Conservation (phyloP, 2,113 vertebrate species). For the Entelurus aequoreus region DNA sequence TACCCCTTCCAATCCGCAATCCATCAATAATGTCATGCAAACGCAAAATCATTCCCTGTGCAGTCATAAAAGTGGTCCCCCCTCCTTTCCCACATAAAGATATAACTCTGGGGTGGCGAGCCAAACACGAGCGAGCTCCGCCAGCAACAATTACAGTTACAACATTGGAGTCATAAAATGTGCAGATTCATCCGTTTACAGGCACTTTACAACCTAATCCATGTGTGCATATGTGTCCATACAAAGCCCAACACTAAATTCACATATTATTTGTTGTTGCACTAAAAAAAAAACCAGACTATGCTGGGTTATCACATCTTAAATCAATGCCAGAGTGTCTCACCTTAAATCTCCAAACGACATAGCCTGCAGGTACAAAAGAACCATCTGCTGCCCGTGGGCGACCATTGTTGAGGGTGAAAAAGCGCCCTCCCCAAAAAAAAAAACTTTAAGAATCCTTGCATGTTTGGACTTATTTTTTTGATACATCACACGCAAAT, state of each 20-base stretch:
- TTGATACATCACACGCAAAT: no score
- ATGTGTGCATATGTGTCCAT: constrained; percentile 18
- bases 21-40: neutral
- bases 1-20: neutral
- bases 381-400: constrained; percentile 51
- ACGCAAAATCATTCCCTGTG: neutral
- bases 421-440: neutral
- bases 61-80: neutral
- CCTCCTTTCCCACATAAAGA: neutral
- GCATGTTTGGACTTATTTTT: no score
- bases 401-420: constrained; percentile 22
- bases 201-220: constrained; percentile 21
- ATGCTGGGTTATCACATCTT: constrained; percentile 30
- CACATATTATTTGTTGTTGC: constrained; percentile 16
- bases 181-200: constrained; percentile 34
- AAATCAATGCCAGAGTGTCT: constrained; percentile 45
- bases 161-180: constrained; percentile 7
- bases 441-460: neutral
- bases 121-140: neutral
- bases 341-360: constrained; percentile 32
- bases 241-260: constrained; percentile 26
- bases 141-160: neutral
- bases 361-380: constrained; percentile 60
- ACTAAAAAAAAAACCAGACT: constrained; percentile 4
- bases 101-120: neutral